A percentile compares a stretch with the other conserved stretches of the same genome.
Conservation (phyloP, 2,113 vertebrate species). For the Sterna hirundo region DNA sequence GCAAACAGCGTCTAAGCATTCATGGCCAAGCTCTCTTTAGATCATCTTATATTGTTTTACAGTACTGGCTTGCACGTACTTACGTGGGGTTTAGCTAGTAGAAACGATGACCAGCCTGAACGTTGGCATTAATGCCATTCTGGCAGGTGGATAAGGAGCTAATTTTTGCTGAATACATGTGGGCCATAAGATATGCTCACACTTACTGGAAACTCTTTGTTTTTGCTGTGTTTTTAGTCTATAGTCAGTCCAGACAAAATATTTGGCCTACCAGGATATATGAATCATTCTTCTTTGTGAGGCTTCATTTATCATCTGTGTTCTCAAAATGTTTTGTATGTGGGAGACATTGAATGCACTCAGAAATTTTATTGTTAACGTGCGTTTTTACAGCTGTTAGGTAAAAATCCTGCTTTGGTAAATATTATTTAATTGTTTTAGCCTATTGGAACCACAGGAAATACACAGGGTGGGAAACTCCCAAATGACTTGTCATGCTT, state of each 20-base stretch:
- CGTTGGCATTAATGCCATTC: background rate
- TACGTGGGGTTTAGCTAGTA: background rate
- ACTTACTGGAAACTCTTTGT: constrained; percentile 48
- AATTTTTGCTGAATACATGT: background rate
- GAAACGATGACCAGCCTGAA: background rate
- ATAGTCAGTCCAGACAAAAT: constrained; percentile 61
- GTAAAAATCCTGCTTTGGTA: constrained; percentile 18
- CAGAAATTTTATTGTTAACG: constrained; percentile 29
- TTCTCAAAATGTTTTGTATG: constrained; percentile 46
- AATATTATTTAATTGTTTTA: constrained; percentile 68
- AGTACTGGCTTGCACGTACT: accelerated
- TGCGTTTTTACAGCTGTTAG: constrained; percentile 63
- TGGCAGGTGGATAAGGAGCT: background rate
- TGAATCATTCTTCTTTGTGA: constrained; percentile 63
- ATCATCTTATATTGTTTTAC: background rate
- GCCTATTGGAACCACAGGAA: constrained; percentile 53
- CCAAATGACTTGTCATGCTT: background rate
- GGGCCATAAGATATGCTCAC: background rate
- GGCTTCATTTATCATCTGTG: constrained; percentile 34
- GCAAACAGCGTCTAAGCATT: background rate
- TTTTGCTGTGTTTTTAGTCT: constrained; percentile 35
- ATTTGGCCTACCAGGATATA: constrained; percentile 67
- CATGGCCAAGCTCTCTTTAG: background rate
- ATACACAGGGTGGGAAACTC: constrained; percentile 38
- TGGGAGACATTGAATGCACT: background rate